Evolutionary conservation across 2,113 vertebrate species (phyloP), one percentile per base, ranked within the genome.

Genomic region (Zeus faber): DNA sequence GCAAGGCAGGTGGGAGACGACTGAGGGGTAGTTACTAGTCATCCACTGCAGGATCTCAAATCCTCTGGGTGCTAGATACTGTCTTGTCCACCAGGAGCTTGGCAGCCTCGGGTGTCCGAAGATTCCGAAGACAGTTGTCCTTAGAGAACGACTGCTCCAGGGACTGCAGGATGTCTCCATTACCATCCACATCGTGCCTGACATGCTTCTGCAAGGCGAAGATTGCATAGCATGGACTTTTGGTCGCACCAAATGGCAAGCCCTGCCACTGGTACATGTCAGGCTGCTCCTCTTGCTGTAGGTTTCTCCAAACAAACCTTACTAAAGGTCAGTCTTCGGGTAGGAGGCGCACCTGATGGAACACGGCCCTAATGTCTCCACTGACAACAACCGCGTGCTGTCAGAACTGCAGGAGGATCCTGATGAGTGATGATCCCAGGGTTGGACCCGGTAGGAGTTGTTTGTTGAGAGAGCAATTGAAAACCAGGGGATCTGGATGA

Each of bases 251-350:
- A 6, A 62, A 62, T 1, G 60, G 51, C 3, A 62, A 18, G 1
- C 53, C 59, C 17, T 52, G 52, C 45, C 62, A 43, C 24, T 66
- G 47, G 26, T 58, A 58, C 6, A 65, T 8, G 7, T 33, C 31
- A 2, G 31, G 31, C 13, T 33, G 33, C 50, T 40, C 10, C 7
- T 20, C 5, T 52, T 4, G 13, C 3, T n/a, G 2, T 13, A 52
- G 6, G 20, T 52, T 35, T 5, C 21, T 5, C 50, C 50, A 53
- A 7, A 22, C 2, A 5, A 53, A 53, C 2, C 50, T 20, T 11
- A 24, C 5, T 2, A 53, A 16, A 1, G 50, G 50, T 18, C 9
- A 7, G 13, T 40, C 50, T 18, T 53, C 33, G 6, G 29, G 31
- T 3, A 53, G 20, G 50, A 53, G 50, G 2, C 2, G 50, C 1